phyloP scores from a whole-genome alignment of 2,113 vertebrate species.

The Larimichthys polyactis region DNA sequence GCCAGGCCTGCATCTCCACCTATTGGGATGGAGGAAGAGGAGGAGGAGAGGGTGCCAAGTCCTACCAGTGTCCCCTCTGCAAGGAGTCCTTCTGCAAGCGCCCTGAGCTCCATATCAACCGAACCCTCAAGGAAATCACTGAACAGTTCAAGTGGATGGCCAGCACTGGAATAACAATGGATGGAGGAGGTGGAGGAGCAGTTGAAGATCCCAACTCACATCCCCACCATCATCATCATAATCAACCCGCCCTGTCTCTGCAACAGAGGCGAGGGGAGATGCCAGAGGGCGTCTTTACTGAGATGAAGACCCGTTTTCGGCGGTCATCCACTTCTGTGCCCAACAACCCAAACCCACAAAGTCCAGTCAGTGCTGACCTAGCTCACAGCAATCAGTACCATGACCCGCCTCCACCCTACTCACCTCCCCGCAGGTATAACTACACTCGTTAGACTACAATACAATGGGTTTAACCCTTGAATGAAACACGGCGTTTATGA shows the following conservation, averaged over 20 bases:
- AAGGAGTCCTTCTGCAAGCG: constrained; percentile 80
- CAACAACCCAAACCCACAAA: not conserved
- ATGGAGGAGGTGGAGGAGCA: not conserved
- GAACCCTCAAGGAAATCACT: constrained; percentile 84
- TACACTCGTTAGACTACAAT: not conserved
- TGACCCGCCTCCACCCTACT: constrained; percentile 53
- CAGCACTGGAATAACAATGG: fast-evolving
- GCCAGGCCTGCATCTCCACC: constrained; percentile 78
- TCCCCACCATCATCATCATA: not conserved
- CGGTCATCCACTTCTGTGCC: not conserved
- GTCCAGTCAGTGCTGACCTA: not conserved
- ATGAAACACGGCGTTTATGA: not conserved
- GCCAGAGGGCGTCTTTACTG: constrained; percentile 62
- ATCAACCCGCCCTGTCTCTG: not conserved
- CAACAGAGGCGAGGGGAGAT: constrained; percentile 37
- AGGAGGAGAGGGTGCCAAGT: constrained; percentile 10
- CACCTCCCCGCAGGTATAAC: constrained; percentile 51
- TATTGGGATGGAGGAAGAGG: constrained; percentile 76
- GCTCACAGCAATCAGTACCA: not conserved
- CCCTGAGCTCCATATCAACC: constrained; percentile 83
- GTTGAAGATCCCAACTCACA: not conserved
- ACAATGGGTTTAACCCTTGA: not conserved
- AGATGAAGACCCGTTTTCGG: constrained; percentile 75
- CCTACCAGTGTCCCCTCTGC: constrained; percentile 81
- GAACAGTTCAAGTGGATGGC: constrained; percentile 81